Conservation (phyloP, 2,797 vertebrate genomes). For the Varecia variegata region DNA sequence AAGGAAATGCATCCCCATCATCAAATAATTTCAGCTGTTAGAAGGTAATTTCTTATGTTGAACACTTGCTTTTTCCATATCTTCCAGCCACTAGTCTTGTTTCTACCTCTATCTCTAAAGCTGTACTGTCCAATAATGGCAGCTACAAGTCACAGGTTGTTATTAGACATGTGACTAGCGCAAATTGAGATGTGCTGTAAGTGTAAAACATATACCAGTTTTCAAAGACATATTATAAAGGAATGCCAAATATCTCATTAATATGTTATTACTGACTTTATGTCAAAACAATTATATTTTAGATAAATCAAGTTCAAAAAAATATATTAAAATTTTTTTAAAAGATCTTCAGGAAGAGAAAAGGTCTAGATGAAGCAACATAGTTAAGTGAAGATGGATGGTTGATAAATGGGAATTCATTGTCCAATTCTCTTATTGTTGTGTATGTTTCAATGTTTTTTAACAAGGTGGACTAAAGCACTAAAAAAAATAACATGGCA, state of each 20-base stretch:
- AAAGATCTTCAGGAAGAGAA: not conserved
- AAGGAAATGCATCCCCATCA: not conserved
- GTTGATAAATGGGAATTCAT: not conserved
- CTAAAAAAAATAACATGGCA: not conserved
- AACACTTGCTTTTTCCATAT: not conserved
- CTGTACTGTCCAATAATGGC: not conserved
- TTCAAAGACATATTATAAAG: not conserved
- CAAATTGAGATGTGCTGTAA: not conserved
- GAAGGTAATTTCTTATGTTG: not conserved
- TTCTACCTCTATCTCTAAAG: not conserved
- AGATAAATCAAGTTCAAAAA: not conserved
- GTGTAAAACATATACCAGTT: not conserved
- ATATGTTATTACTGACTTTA: not conserved
- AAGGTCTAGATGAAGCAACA: not conserved
- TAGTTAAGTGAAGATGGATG: not conserved
- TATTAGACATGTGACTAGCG: not conserved
- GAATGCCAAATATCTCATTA: not conserved
- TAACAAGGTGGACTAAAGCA: not conserved
- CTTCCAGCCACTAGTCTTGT: not conserved
- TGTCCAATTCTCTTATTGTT: not conserved
- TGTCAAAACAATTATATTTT: conserved; percentile 9
- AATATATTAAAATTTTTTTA: not conserved
- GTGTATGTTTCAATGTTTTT: not conserved
- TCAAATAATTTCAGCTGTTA: not conserved
- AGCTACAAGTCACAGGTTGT: not conserved